A percentile compares a stretch with the other conserved stretches of the same genome.
phyloP scores from a whole-genome alignment of 2,113 vertebrate species.

The Entelurus aequoreus region DNA sequence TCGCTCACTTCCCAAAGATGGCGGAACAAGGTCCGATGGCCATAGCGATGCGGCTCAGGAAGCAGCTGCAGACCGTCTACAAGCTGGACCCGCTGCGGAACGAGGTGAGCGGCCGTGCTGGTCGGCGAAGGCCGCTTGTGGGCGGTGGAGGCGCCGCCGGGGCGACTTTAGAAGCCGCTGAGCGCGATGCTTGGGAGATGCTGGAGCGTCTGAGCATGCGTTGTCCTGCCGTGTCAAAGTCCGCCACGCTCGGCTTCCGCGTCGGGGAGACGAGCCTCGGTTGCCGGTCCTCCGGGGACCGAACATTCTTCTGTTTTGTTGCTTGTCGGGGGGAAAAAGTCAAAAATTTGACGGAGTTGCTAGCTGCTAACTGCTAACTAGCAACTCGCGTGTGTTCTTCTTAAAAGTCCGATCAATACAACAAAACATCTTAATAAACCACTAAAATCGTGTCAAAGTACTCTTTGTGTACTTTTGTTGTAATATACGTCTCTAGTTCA shows the following conservation, averaged over 20 bases:
- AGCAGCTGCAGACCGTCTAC: slow-evolving; percentile 97
- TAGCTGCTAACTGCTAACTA: not conserved
- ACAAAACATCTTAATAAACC: no score
- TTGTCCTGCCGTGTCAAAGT: slow-evolving; percentile 15
- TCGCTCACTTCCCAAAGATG: slow-evolving; percentile 83
- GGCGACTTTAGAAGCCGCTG: not conserved
- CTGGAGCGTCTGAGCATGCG: slow-evolving; percentile 63
- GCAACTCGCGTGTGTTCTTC: not conserved
- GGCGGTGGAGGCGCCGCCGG: not conserved
- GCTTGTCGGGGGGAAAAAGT: not conserved
- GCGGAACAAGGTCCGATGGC: slow-evolving; percentile 96
- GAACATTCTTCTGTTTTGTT: not conserved
- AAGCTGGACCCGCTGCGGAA: slow-evolving; percentile 94
- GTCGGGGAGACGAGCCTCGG: not conserved
- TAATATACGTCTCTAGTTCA: no score
- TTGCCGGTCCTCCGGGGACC: not conserved
- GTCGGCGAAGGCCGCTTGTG: not conserved
- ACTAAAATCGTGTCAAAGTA: no score
- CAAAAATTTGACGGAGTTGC: not conserved
- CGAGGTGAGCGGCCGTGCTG: slow-evolving; percentile 78
- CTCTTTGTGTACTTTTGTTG: no score
- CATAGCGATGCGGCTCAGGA: slow-evolving; percentile 98
- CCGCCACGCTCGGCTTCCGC: slow-evolving; percentile 51
- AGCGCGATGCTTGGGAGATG: slow-evolving; percentile 33
- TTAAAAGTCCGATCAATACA: not conserved